Evolutionary conservation across 2,113 vertebrate species (phyloP).

Genomic region (Paralichthys olivaceus): DNA sequence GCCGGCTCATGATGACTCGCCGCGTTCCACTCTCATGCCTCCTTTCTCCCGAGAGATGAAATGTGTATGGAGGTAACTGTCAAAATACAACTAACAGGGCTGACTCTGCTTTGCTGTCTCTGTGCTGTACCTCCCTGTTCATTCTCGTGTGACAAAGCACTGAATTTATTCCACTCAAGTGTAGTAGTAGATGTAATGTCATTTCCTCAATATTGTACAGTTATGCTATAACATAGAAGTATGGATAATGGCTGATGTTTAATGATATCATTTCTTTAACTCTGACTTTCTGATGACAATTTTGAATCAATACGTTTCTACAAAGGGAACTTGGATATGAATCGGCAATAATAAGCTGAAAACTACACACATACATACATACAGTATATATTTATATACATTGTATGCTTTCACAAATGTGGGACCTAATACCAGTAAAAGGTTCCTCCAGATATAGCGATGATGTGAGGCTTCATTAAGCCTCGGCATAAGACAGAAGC

Average conservation of each 20-base stretch:
- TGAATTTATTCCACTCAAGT: conserved; percentile 42
- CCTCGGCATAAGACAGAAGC: conserved; percentile 24
- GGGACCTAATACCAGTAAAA: conserved; percentile 19
- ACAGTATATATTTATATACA: background rate
- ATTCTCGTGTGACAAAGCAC: conserved; percentile 52
- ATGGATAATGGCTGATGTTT: conserved; percentile 18
- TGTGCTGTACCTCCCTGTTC: conserved; percentile 32
- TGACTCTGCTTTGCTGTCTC: conserved; percentile 42
- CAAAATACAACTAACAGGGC: conserved; percentile 58
- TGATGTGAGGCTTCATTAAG: conserved; percentile 55
- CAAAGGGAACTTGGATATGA: background rate
- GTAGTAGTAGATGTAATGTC: conserved; percentile 14
- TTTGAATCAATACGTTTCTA: background rate
- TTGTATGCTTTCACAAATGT: conserved; percentile 22
- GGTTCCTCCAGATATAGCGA: conserved; percentile 42
- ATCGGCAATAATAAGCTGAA: too few species aligned
- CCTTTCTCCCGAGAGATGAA: conserved; percentile 65
- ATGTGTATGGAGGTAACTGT: conserved; percentile 60
- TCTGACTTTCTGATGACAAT: too few species aligned
- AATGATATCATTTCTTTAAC: background rate
- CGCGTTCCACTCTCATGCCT: conserved; percentile 62
- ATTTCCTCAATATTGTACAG: conserved; percentile 17
- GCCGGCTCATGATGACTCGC: conserved; percentile 55
- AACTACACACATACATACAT: background rate
- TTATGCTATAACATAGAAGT: conserved; percentile 7